Evolutionary conservation across 2,797 vertebrate species (phyloP), one percentile per base, ranked within the genome.

Genomic region (Choloepus didactylus): DNA sequence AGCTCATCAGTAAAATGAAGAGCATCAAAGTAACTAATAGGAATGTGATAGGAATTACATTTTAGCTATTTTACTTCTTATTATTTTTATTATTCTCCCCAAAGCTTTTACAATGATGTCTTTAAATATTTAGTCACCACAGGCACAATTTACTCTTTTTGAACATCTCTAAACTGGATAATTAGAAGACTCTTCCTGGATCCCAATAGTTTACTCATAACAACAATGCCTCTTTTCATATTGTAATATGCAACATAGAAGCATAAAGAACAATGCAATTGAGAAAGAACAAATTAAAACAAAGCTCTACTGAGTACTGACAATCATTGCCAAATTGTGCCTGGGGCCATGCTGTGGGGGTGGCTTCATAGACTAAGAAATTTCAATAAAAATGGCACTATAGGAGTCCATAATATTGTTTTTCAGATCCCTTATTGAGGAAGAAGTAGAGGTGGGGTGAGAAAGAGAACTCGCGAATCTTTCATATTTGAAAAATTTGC

Each of bases 51-150:
- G 44, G 6, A 79, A 91, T 81, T 73, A 25, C 25, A 60, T 35
- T 62, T 91, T 93, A 77, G 1, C 9, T 38, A 69, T 59, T 62
- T 56, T 31, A 38, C 27, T 76, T 90, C 38, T 90, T 77, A 54
- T 81, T 59, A 93, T 54, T 31, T 29, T 77, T 75, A 62, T 38
- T 44, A 23, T 35, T 62, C 35, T 75, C 35, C 38, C n/a, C 46
- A 29, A 91, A 85, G 6, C 10, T 31, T 49, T 92, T 54, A 70
- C 29, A 83, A 59, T 19, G 10, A 3, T 76, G 19, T 60, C 46
- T 88, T 80, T 88, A 90, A 84, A 73, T 76, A 77, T 27, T 44
- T 27, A 88, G 38, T n/a, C n/a, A 64, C 31, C 73, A 66, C n/a
- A 8, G 12, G 6, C 21, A 84, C 38, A 64, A 60, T 21, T 60